Base-by-base conservation (phyloP, 2,797 vertebrate species). In the Danio jaintianensis region DNA sequence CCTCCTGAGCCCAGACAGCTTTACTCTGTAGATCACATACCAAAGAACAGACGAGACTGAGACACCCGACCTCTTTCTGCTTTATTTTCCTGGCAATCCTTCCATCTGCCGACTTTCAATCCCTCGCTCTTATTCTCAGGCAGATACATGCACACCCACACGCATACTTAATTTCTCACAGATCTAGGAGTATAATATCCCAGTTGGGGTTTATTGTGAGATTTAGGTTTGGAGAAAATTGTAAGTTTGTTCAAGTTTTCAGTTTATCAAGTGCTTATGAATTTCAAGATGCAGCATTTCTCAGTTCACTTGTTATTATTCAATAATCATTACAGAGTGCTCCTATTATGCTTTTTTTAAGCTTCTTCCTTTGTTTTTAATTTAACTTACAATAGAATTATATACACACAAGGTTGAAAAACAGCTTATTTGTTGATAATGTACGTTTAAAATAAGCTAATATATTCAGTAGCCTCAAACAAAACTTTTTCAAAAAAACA, bases 21-120 rank as follows among this genome's bases (percentile, higher is more conserved):
- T 63, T 70, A 62, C 38, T 79, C 68, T 64, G 56, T 64, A 79
- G 59, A 72, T 64, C 68, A 47, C 56, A 72, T 79, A 55, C 58
- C 78, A 72, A 9, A 63, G 45, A 72, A 79, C 66, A 61, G 16
- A 79, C 38, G 29, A 69, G 29, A 68, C 64, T 9, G 12, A 69
- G 76, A 69, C 43, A 50, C 42, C 29, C 56, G 2, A 63, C 78
- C 59, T 63, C 12, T 58, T 64, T 64, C 58, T 72, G 36, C 48
- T 62, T 79, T 71, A 62, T 71, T 77, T 82, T 69, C 59, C 55
- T 76, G 55, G 55, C 58, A 52, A 20, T 77, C 53, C 22, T n/a
- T 71, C 58, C 59, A 47, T 62, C 40, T 64, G 50, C 71, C 48
- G 38, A 56, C 29, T 42, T 58, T 68, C 62, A 56, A 11, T 70